Conservation (phyloP, 2,113 vertebrate genomes). For the Cynopterus brachyotis region DNA sequence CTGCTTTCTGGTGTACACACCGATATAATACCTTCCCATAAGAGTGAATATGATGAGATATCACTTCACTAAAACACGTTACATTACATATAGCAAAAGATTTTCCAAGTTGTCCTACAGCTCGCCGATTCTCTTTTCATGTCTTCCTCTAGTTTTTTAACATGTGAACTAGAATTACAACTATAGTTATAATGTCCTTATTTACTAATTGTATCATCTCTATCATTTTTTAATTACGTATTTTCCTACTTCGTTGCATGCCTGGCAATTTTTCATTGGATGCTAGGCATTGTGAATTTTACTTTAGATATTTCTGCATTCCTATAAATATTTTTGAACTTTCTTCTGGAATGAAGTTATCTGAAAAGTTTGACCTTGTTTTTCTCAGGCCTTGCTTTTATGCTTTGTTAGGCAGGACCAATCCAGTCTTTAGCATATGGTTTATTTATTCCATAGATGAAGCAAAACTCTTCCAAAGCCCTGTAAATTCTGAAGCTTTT, state of each 20-base stretch:
- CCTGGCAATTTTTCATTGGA: not conserved
- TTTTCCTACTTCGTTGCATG: not conserved
- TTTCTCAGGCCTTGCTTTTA: not conserved
- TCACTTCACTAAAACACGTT: not conserved
- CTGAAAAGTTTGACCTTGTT: not conserved
- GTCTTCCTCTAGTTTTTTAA: not conserved
- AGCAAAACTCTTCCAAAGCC: not conserved
- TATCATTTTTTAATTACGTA: not conserved
- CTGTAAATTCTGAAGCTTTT: not conserved
- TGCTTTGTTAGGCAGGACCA: not conserved
- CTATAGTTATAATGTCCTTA: not conserved
- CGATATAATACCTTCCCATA: not conserved
- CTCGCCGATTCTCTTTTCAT: not conserved
- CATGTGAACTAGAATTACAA: not conserved
- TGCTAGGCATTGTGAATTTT: not conserved
- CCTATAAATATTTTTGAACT: not conserved
- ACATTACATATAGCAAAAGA: not conserved
- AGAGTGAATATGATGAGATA: not conserved
- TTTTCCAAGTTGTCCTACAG: not conserved
- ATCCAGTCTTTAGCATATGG: not conserved
- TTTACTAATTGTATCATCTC: not conserved
- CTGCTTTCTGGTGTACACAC: not conserved
- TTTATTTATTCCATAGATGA: not conserved
- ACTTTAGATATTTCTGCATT: not conserved
- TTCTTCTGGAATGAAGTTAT: not conserved